Evolutionary conservation across 2,888 invertebrate species (phyloP), one percentile per base, ranked within the genome.

Genomic region (Phengaris arion): DNA sequence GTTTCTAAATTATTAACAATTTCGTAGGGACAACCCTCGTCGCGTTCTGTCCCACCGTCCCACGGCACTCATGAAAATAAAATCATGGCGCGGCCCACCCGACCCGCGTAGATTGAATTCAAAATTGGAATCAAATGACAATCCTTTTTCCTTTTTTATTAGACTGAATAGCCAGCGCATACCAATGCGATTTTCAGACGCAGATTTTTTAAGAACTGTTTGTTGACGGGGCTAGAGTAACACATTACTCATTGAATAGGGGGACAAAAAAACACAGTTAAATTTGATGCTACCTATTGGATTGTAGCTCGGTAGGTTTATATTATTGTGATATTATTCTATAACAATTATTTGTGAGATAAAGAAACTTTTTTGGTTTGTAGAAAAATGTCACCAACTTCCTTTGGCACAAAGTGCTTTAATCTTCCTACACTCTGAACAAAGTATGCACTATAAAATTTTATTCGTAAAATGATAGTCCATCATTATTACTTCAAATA

Each of bases 61-160:
- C 92, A 84, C 79, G 86, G 82, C 90, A 85, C 86, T 91, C 90
- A 92, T 92, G 92, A 93, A 92, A 93, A 93, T 93, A 92, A 93
- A 93, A 93, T 93, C 93, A 93, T 93, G 92, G 88, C 86, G 83
- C 64, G 35, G 64, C 13, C 64, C 64, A 64, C 85, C 82, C 86
- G 85, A 86, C 89, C 89, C 88, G 88, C 87, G 89, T 85, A 90
- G 87, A 93, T 93, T 92, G 92, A 91, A 91, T 91, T 88, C 90
- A 88, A 90, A 92, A 92, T 91, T 91, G 92, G 90, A 89, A 92
- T 91, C 92, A 91, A 86, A 89, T 89, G 90, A 89, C 91, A 91
- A 91, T 90, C 89, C 90, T 89, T 90, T 89, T 87, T 86, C 84
- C 81, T 85, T 85, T 88, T 92, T 92, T 91, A 89, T 89, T 85